Evolutionary conservation across 2,888 invertebrate species (phyloP), one percentile per base, ranked within the genome.

Genomic region (Unio delphinus): DNA sequence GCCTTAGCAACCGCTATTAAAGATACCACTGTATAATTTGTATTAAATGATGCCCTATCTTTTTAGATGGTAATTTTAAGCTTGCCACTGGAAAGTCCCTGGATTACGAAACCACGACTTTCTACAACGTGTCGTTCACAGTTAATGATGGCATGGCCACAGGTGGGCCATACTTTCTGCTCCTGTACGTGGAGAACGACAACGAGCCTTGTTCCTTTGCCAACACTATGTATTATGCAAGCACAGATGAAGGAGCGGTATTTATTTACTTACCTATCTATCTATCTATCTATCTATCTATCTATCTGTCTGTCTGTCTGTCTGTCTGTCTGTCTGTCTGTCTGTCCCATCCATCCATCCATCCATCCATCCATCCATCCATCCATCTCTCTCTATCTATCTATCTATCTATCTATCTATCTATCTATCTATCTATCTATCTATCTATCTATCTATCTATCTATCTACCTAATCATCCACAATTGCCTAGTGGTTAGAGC

Each of bases 151-250:
- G 73, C 1, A 69, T 61, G 4, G 67, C 69, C 30, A 69, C 64
- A 8, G 72, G 72, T 1, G 72, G 73, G 5, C 69, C 74, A 15
- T 74, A 70, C 30, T 45, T 72, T 4, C 75, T 75, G 26, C 63
- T 68, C 1, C 60, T 82, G 23, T 71, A 76, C 17, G 78, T 82
- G 3, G 60, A 64, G 6, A 67, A 82, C 58, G 73, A 70, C 23
- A 80, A 80, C 61, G 81, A 82, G 58, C 57, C 80, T 11, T 79
- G 79, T 0, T 55, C 64, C 4, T 80, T 80, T 65, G 55, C 60
- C 6, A 61, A 67, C 30, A 61, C 65, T 4, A 67, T 74, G 60
- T 73, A 78, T 63, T 67, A 72, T 23, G 69, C 74, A 5, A 72
- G 67, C 1, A 61, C 66, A 28, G 57, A 67, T 2, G 82, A 82